Conservation (phyloP, 2,888 invertebrate species). For the Microchrysa polita region DNA sequence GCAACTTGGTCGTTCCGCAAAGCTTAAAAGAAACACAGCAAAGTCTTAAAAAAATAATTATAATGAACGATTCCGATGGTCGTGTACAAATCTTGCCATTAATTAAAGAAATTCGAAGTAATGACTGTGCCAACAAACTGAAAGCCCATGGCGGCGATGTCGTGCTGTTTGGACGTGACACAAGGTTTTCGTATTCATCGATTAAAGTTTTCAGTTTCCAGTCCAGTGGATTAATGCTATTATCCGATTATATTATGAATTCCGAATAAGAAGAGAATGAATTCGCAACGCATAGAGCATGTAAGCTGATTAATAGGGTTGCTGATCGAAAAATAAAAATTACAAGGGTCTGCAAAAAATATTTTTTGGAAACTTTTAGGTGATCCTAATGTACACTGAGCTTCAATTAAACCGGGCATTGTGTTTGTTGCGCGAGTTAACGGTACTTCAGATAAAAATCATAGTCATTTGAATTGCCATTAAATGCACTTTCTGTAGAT, state of each 20-base stretch:
- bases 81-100: slow-evolving; percentile 39
- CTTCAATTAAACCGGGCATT: no score
- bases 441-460: no score
- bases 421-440: no score
- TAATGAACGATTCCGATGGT: not conserved
- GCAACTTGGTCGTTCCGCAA: not conserved
- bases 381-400: no score
- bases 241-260: slow-evolving; percentile 42
- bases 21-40: not conserved
- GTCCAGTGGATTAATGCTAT: slow-evolving; percentile 35
- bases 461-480: no score
- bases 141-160: slow-evolving; percentile 39
- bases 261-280: slow-evolving; percentile 16
- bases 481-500: no score
- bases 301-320: no score
- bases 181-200: slow-evolving; percentile 42
- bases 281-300: not conserved
- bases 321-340: no score
- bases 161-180: slow-evolving; percentile 43
- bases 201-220: slow-evolving; percentile 42
- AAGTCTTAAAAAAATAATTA: not conserved
- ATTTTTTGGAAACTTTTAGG: no score
- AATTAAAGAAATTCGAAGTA: slow-evolving; percentile 41
- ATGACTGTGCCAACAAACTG: slow-evolving; percentile 35
- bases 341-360: no score